These are phyloP conservation scores for Hypsopygia costalis DNA, from an alignment of 2,888 invertebrate species.

Conservation along the genomic window DNA sequence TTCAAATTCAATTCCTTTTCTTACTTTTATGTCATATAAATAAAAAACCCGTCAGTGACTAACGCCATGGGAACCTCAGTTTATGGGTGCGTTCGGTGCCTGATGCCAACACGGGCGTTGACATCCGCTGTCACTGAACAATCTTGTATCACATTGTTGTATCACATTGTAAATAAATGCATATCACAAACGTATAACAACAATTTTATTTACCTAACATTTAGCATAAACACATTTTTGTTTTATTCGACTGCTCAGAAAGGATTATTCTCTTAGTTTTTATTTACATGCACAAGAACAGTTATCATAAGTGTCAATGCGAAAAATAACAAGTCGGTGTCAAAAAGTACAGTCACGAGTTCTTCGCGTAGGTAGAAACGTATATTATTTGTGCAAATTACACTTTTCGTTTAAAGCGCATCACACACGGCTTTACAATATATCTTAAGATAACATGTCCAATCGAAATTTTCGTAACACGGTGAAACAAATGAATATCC, in stretches of 20 bases:
- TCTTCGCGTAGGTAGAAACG: too few species aligned
- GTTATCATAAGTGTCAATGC: slow-evolving; percentile 9
- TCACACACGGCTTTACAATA: too few species aligned
- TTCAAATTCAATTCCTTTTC: slow-evolving; percentile 20
- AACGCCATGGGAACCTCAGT: slow-evolving; percentile 33
- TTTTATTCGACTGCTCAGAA: background rate
- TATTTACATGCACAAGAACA: background rate
- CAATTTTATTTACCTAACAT: background rate
- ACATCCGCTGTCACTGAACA: slow-evolving; percentile 32
- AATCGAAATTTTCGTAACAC: too few species aligned
- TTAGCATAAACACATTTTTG: background rate
- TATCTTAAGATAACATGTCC: too few species aligned
- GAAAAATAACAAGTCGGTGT: slow-evolving; percentile 21
- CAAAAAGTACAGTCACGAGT: background rate
- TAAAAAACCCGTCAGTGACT: slow-evolving; percentile 36
- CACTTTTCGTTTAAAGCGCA: too few species aligned
- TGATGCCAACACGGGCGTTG: slow-evolving; percentile 41
- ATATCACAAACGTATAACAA: background rate
- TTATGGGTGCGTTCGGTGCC: slow-evolving; percentile 35
- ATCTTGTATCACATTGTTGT: slow-evolving; percentile 37
- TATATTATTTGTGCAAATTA: too few species aligned
- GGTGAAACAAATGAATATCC: too few species aligned
- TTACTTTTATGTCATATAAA: slow-evolving; percentile 17
- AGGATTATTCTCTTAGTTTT: background rate
- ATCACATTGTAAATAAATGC: slow-evolving; percentile 12